Conservation (phyloP, 2,888 invertebrate genomes). For the Neria commutata region DNA sequence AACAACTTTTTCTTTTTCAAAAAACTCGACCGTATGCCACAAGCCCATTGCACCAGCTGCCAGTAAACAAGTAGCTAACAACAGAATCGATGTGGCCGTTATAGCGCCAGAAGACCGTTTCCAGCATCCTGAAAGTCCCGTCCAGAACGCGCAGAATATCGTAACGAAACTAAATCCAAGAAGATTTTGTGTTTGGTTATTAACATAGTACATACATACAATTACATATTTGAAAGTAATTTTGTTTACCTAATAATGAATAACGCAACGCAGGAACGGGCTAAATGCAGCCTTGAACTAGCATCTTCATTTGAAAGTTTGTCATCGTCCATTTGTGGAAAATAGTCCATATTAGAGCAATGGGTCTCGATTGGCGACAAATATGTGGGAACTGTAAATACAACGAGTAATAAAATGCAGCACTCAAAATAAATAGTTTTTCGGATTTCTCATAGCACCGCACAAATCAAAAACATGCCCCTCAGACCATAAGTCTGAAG, state of each 20-base stretch:
- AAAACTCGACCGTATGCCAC: slow-evolving; percentile 96
- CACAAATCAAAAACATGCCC: too few species aligned
- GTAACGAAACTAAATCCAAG: slow-evolving; percentile 75
- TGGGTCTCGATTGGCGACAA: slow-evolving; percentile 92
- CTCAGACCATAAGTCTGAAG: too few species aligned
- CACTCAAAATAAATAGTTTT: too few species aligned
- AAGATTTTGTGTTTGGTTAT: background rate
- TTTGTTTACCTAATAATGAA: slow-evolving; percentile 73
- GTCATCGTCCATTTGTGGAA: slow-evolving; percentile 66
- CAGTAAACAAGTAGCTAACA: slow-evolving; percentile 73
- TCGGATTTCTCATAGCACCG: too few species aligned
- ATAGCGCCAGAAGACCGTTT: slow-evolving; percentile 92
- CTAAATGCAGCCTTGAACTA: slow-evolving; percentile 84
- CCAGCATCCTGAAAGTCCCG: slow-evolving; percentile 97
- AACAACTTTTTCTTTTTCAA: slow-evolving; percentile 91
- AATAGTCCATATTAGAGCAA: slow-evolving; percentile 94
- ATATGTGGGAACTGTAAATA: slow-evolving; percentile 77
- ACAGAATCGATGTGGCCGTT: slow-evolving; percentile 83
- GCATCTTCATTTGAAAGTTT: slow-evolving; percentile 68
- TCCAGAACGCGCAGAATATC: slow-evolving; percentile 92
- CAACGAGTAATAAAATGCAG: background rate
- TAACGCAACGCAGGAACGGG: slow-evolving; percentile 89
- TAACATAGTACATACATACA: background rate
- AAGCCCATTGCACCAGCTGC: slow-evolving; percentile 94
- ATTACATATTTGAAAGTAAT: slow-evolving; percentile 27